These are phyloP conservation scores for Chiroxiphia lanceolata DNA, from an alignment of 2,797 vertebrate species.

Conservation along the genomic window DNA sequence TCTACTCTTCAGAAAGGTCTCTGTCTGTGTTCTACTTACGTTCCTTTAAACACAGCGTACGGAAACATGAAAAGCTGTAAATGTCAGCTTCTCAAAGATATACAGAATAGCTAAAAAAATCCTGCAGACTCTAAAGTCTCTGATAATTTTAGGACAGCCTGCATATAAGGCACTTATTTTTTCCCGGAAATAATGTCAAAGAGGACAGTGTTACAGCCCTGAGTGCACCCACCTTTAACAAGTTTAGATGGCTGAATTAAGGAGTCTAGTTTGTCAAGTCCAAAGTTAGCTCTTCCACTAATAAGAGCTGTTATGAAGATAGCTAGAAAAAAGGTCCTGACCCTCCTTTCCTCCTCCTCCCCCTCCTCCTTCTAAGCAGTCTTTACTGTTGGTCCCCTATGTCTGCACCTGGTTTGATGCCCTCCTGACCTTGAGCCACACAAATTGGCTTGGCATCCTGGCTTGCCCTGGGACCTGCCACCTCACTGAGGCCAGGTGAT, in stretches of 20 bases:
- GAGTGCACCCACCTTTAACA: neutral
- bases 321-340: neutral
- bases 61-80: neutral
- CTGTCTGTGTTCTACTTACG: neutral
- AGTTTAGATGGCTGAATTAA: neutral
- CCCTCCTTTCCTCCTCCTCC: neutral
- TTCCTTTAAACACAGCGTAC: neutral
- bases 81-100: neutral
- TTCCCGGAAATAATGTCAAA: neutral
- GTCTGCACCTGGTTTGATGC: neutral
- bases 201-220: neutral
- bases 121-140: neutral
- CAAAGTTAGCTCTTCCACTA: neutral
- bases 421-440: accelerated
- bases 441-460: accelerated
- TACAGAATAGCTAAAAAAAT: neutral
- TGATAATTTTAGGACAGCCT: neutral
- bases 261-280: neutral
- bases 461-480: neutral
- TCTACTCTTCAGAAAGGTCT: neutral
- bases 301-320: neutral
- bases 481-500: neutral
- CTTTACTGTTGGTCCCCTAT: neutral
- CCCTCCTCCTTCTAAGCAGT: neutral
- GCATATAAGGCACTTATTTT: neutral